These are phyloP conservation scores for Nothoprocta pentlandii DNA, from an alignment of 2,113 vertebrate genomes.

Conservation along the genomic window DNA sequence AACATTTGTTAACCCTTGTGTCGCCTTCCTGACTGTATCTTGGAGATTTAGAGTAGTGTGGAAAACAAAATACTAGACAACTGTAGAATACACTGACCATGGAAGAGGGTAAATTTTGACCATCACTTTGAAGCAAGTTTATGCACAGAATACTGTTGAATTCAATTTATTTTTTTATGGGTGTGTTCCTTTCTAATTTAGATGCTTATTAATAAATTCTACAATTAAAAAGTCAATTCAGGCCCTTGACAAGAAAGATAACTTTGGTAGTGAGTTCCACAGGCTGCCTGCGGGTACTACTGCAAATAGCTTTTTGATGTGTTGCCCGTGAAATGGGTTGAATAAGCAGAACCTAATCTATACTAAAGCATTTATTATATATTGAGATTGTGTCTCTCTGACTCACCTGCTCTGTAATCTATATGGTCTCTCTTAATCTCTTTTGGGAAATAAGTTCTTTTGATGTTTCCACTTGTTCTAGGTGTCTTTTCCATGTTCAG, in stretches of 20 bases:
- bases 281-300: not conserved
- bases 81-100: not conserved
- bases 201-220: not conserved
- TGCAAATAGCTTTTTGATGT: not conserved
- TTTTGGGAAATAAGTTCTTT: not conserved
- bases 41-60: not conserved
- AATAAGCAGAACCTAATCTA: not conserved
- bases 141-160: not conserved
- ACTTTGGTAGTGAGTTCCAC: not conserved
- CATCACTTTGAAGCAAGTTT: not conserved
- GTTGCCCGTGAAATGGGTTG: not conserved
- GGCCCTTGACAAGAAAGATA: not conserved
- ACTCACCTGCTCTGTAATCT: not conserved
- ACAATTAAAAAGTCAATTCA: not conserved
- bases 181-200: not conserved
- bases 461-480: not conserved
- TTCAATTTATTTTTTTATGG: not conserved
- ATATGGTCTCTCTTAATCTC: not conserved
- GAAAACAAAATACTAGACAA: not conserved
- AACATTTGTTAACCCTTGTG: not conserved
- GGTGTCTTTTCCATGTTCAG: not conserved
- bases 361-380: not conserved
- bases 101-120: not conserved
- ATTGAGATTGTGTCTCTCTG: not conserved
- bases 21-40: not conserved